Evolutionary conservation across 2,888 invertebrate species (phyloP).

Genomic region (Drosophila mulleri): DNA sequence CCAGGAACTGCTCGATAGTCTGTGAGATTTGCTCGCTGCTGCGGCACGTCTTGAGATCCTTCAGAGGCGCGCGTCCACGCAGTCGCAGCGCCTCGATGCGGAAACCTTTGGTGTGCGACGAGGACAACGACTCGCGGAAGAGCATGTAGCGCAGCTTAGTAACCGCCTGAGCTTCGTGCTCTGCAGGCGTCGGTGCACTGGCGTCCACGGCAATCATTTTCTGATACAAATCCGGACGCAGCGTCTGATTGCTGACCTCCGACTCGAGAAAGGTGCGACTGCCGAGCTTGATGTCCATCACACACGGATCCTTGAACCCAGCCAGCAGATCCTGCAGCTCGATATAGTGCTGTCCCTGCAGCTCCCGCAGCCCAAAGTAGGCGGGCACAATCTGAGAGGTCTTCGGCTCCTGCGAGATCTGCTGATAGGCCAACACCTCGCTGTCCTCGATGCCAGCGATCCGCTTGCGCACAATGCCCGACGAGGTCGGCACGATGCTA

Average conservation of each 20-base stretch:
- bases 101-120: slow-evolving; percentile 96
- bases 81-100: slow-evolving; percentile 97
- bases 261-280: slow-evolving; percentile 97
- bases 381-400: slow-evolving; percentile 89
- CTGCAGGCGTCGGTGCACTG: slow-evolving; percentile 92
- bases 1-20: slow-evolving; percentile 91
- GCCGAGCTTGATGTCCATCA: slow-evolving; percentile 99
- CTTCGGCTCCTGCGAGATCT: slow-evolving; percentile 89
- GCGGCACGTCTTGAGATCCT: slow-evolving; percentile 94
- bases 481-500: slow-evolving; percentile 96
- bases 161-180: slow-evolving; percentile 92
- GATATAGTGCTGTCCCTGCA: slow-evolving; percentile 93
- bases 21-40: slow-evolving; percentile 90
- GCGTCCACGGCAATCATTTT: slow-evolving; percentile 98
- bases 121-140: slow-evolving; percentile 96
- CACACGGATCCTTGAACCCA: slow-evolving; percentile 95
- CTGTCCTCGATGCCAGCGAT: slow-evolving; percentile 90
- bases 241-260: slow-evolving; percentile 95
- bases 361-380: slow-evolving; percentile 92
- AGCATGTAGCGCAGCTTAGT: slow-evolving; percentile 99
- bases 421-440: slow-evolving; percentile 92
- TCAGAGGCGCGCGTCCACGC: slow-evolving; percentile 92
- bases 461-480: slow-evolving; percentile 97
- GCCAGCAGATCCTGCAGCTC: slow-evolving; percentile 97
- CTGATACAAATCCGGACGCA: slow-evolving; percentile 94